Percentiles rank a stretch among this genome's conserved stretches.
Conservation (phyloP, 2,888 invertebrate species). For the Nemapogon koenigi region DNA sequence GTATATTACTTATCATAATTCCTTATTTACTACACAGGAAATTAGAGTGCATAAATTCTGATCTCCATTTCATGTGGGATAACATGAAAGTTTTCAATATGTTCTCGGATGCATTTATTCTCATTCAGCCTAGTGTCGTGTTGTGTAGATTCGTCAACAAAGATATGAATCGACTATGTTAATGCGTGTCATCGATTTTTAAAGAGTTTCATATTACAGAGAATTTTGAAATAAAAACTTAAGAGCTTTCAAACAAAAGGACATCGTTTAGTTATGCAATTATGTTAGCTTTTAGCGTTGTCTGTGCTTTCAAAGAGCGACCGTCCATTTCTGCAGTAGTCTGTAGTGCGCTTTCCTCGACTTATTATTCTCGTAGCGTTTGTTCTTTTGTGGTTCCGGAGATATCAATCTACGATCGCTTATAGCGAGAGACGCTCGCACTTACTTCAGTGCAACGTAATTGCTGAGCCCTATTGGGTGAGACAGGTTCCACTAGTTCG, state of each 20-base stretch:
- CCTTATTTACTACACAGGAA: no score
- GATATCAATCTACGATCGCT: slow-evolving; percentile 53
- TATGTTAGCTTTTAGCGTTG: slow-evolving; percentile 3
- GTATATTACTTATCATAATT: neutral
- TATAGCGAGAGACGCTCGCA: slow-evolving; percentile 32
- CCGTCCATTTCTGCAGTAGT: slow-evolving; percentile 13
- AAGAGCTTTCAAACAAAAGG: slow-evolving; percentile 3
- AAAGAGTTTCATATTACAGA: no score
- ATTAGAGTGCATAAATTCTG: no score
- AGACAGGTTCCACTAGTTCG: slow-evolving; percentile 37
- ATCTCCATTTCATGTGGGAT: no score
- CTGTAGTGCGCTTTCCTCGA: slow-evolving; percentile 14
- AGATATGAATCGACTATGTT: no score
- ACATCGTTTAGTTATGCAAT: neutral
- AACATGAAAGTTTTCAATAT: no score
- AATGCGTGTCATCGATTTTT: no score
- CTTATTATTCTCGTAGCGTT: slow-evolving; percentile 49
- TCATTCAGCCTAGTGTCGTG: no score
- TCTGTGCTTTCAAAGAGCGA: neutral
- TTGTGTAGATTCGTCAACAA: no score
- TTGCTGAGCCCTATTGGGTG: slow-evolving; percentile 43
- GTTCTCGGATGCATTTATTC: no score
- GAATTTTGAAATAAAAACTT: no score
- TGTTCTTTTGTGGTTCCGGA: slow-evolving; percentile 46
- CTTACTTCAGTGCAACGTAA: slow-evolving; percentile 29